These are phyloP conservation scores for Raphicerus campestris DNA, from an alignment of 2,113 vertebrate species.

Conservation along the genomic window DNA sequence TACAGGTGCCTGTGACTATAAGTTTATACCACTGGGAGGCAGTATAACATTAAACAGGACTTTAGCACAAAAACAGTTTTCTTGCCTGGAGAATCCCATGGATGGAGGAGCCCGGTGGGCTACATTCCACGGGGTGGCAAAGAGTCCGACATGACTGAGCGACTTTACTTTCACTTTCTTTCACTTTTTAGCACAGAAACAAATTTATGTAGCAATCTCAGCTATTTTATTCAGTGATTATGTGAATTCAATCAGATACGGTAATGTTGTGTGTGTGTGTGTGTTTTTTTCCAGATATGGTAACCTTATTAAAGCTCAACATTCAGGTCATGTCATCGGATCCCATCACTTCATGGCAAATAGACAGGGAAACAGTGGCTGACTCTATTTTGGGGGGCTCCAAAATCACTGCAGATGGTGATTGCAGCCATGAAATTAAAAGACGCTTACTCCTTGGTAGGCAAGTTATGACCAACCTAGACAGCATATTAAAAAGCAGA, in stretches of 20 bases:
- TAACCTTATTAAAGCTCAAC: neutral
- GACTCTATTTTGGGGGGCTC: neutral
- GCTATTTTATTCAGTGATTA: neutral
- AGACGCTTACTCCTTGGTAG: neutral
- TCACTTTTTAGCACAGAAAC: neutral
- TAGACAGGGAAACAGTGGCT: neutral
- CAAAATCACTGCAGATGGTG: neutral
- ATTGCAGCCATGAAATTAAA: neutral
- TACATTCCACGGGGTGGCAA: neutral
- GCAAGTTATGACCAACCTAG: neutral
- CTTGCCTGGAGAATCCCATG: neutral
- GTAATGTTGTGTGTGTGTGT: neutral
- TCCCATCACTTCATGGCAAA: neutral
- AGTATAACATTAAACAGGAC: neutral
- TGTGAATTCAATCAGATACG: neutral
- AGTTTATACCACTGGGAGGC: neutral
- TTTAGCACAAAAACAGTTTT: neutral
- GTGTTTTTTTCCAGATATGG: neutral
- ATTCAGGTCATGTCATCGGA: fast-evolving
- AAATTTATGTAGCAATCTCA: neutral
- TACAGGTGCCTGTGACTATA: neutral
- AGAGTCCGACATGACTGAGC: fast-evolving
- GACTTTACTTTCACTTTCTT: neutral
- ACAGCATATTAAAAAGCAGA: neutral
- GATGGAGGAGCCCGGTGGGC: neutral